These are phyloP conservation scores for Tenualosa thibaudeaui DNA, from an alignment of 2,797 vertebrate species.

Conservation along the genomic window DNA sequence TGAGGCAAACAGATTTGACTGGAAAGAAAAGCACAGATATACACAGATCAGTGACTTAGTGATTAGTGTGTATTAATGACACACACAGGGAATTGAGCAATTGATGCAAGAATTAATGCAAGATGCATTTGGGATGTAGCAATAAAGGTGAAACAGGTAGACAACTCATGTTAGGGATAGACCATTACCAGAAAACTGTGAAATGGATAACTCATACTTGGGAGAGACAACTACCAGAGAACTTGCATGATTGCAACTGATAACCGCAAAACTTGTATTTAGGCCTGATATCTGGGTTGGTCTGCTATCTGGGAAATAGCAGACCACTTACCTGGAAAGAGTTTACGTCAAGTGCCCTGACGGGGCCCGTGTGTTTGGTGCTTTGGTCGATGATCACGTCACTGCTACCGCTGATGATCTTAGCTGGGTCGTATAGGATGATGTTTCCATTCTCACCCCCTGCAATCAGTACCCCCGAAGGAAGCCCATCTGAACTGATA, in stretches of 20 bases:
- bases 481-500: conserved; percentile 67
- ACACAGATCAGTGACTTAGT: background rate
- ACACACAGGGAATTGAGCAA: background rate
- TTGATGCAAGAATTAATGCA: no score
- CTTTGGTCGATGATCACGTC: conserved; percentile 90
- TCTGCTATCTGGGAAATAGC: background rate
- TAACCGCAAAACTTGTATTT: no score
- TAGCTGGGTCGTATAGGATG: conserved; percentile 91
- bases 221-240: background rate
- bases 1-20: conserved; percentile 94
- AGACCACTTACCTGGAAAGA: conserved; percentile 84
- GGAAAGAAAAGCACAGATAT: background rate
- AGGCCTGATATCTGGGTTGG: no score
- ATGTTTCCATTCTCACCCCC: conserved; percentile 94
- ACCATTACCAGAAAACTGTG: background rate
- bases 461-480: conserved; percentile 88
- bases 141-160: no score
- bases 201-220: background rate
- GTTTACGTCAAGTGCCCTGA: conserved; percentile 92
- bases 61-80: no score
- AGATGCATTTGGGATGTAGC: no score
- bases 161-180: accelerated
- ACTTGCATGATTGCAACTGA: background rate
- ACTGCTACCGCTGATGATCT: conserved; percentile 83
- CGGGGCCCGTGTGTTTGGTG: conserved; percentile 88